Evolutionary conservation across 2,113 vertebrate species (phyloP), one percentile per base, ranked within the genome.

Genomic region (Megalops atlanticus): DNA sequence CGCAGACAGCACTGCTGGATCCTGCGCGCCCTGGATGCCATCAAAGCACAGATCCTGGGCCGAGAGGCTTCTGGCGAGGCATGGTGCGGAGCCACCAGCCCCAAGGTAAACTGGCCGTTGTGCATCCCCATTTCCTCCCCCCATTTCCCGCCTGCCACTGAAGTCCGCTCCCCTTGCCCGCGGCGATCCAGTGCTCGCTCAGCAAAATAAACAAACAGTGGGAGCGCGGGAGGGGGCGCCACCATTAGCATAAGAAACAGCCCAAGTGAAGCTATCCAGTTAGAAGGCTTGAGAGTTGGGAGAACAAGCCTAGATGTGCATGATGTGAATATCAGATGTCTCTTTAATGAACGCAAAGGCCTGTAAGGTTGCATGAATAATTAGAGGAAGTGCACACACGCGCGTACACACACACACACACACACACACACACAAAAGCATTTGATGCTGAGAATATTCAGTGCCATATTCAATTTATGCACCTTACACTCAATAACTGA

Each of bases 1-100:
- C 96, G 96, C 90, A 95, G 97, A 88, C 98, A 99, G 89, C 97
- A 99, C 91, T 94, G 96, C 91, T 99, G 98, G 97, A 98, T 99
- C 94, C 95, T 99, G 88, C 93, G 94, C 84, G 92, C 96, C 82
- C 94, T 99, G 84, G 96, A 96, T 86, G 94, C 94, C 94, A 94
- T 99, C 95, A 98, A 97, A 96, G 92, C 95, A 21, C 95, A 96
- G 92, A 95, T 98, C 87, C 93, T 99, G 90, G 90, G 94, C 90
- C 90, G 93, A 93, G 94, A 97, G 92, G 95, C 94, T 85, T 92
- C 93, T 92, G 92, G 80, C 88, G 91, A 92, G 89, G 90, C 86
- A 82, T 91, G 90, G 88, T 89, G 92, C 91, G 92, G 91, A 91
- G 91, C 91, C 83, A 89, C 91, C 85, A 93, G 92, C 93, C 95